Base-by-base conservation (phyloP, 2,797 vertebrate species). In the Peromyscus attwateri region DNA sequence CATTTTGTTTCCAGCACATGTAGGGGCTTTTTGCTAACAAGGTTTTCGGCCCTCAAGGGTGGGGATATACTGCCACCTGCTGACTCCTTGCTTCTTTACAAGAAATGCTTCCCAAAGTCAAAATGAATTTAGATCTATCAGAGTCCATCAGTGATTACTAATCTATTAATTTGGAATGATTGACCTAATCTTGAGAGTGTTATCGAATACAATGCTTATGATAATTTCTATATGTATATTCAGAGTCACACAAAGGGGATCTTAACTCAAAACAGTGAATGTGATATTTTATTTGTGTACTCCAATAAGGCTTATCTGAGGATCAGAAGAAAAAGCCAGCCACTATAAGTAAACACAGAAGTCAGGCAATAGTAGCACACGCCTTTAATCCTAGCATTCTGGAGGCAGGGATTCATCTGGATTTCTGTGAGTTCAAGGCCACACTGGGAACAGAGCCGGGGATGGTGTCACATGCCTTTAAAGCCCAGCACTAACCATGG, bases 11-110 rank as follows among this genome's bases (percentile, higher is more conserved):
- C 29, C 9, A 60, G 23, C 2, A 49, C 16, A 34, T 31, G 1
- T 0, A 1, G 12, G 55, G 8, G 19, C n/a, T 80, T 88, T 40
- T 46, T n/a, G 34, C 4, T 3, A 52, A 13, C 1, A 40, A 27
- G 52, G 27, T 0, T 1, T 17, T 13, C 6, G 4, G 9, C 3
- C 2, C 6, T 87, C 46, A 85, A 71, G 19, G 82, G 9, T 79
- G 60, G 40, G 87, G 66, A 37, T 71, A 93, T 80, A 85, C 93
- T 98, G 98, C 95, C 98, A 96, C 89, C 98, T 98, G 6, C 83
- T 75, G 98, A 91, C 13, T 13, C 4, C 31, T n/a, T 75, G 4
- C 3, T 31, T 52, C 66, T 64, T 95, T 89, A 87, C 95, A 84
- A 93, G 14, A 11, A 76, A 66, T 0, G 4, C 19, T 81, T 85